phyloP scores from a whole-genome alignment of 1,140 invertebrate genomes.

The Trachymyrmex septentrionalis region DNA sequence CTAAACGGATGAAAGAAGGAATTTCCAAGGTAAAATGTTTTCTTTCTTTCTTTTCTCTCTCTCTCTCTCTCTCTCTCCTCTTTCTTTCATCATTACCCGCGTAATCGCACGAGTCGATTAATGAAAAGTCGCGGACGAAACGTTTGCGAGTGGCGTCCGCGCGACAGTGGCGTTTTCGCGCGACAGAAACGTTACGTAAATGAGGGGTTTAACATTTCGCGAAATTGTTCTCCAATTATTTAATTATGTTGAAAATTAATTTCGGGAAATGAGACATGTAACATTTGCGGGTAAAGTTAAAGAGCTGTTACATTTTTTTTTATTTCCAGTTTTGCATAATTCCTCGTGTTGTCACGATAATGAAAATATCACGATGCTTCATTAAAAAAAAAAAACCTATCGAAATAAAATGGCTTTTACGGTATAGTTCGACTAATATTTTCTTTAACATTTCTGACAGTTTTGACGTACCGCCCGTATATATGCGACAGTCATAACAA shows the following conservation, averaged over 20 bases:
- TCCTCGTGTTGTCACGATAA: not conserved
- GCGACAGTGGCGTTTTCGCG: not conserved
- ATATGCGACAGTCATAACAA: conserved; percentile 11
- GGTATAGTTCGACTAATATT: not conserved
- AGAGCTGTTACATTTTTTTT: not conserved
- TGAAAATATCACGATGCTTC: conserved; percentile 4
- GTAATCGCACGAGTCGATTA: not conserved
- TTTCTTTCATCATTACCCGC: not conserved
- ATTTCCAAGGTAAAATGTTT: not conserved
- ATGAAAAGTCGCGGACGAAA: not conserved
- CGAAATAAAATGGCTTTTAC: conserved; percentile 29
- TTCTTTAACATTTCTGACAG: conserved; percentile 18
- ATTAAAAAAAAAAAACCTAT: conserved; percentile 3
- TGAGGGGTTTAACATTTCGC: not conserved
- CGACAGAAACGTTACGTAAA: not conserved
- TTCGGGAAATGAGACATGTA: not conserved
- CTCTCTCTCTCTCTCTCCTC: too few species aligned
- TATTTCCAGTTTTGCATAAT: not conserved
- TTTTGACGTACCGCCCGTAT: not conserved
- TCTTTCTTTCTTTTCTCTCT: too few species aligned
- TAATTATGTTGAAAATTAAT: conserved; percentile 9
- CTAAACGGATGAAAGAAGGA: not conserved
- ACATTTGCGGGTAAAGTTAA: not conserved
- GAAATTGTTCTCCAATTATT: conserved; percentile 16
- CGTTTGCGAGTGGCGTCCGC: not conserved